These are phyloP conservation scores for Falcaria lacertinaria DNA, from an alignment of 2,888 invertebrate species.

Conservation along the genomic window DNA sequence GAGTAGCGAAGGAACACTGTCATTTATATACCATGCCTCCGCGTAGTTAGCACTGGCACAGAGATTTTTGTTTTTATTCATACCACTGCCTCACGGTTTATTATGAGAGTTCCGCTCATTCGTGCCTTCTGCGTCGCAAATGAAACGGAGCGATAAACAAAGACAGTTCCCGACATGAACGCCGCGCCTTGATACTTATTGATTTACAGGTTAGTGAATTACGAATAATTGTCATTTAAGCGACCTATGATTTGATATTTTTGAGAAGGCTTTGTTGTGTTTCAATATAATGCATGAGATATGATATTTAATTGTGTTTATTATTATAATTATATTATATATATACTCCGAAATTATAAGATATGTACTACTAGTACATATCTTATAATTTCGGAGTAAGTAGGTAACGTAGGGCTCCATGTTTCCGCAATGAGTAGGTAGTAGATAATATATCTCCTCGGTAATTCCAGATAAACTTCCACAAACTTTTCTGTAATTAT, in stretches of 20 bases:
- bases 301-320: no score
- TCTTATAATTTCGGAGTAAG: no score
- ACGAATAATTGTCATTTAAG: not conserved
- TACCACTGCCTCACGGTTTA: constrained; percentile 29
- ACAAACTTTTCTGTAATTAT: not conserved
- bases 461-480: no score
- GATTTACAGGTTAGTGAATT: not conserved
- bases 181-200: not conserved
- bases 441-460: no score
- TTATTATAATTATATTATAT: no score
- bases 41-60: constrained; percentile 13
- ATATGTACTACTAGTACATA: no score
- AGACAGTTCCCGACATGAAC: constrained; percentile 2
- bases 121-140: constrained; percentile 17
- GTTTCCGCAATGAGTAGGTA: no score
- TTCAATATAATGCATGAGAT: no score
- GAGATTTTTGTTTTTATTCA: constrained; percentile 33
- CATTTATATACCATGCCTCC: constrained; percentile 52
- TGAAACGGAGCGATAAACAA: constrained; percentile 25
- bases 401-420: no score
- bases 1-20: constrained; percentile 60
- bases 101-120: constrained; percentile 19
- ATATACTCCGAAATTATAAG: no score
- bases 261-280: no score
- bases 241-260: no score